Conservation (phyloP, 2,797 vertebrate species). For the Melanotaenia maccullochi region DNA sequence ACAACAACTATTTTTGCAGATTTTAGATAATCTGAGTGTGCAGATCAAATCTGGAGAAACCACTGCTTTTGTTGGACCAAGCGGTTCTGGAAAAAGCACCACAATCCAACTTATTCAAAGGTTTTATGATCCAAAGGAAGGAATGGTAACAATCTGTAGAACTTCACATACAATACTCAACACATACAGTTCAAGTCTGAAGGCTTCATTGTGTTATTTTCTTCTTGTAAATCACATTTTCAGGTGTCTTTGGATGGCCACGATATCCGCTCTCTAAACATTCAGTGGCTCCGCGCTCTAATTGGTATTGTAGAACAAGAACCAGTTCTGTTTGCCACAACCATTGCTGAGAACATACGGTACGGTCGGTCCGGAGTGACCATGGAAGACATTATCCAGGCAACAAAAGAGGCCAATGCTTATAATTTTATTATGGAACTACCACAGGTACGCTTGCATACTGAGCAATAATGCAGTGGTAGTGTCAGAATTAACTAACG, state of each 20-base stretch:
- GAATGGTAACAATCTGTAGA: constrained; percentile 75
- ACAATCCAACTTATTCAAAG: constrained; percentile 84
- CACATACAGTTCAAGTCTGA: background rate
- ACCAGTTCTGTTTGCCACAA: constrained; percentile 84
- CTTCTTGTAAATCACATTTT: background rate
- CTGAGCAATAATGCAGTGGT: background rate
- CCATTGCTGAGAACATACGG: constrained; percentile 84
- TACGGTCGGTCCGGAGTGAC: constrained; percentile 77
- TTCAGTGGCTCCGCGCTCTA: constrained; percentile 83
- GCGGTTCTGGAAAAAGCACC: constrained; percentile 86
- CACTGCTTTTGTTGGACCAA: constrained; percentile 86
- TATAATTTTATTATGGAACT: constrained; percentile 85
- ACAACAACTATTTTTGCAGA: constrained; percentile 63
- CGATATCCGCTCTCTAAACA: constrained; percentile 82
- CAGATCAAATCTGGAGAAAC: constrained; percentile 80
- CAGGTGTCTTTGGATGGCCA: constrained; percentile 85
- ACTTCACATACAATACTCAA: background rate
- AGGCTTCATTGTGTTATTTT: background rate
- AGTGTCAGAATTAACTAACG: background rate
- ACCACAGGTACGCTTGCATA: constrained; percentile 76
- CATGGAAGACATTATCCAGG: constrained; percentile 80
- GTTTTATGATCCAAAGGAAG: constrained; percentile 84
- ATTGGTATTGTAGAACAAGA: constrained; percentile 87
- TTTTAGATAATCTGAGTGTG: constrained; percentile 80
- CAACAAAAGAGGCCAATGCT: constrained; percentile 84